phyloP scores from a whole-genome alignment of 2,113 vertebrate species.

The Felis chaus region DNA sequence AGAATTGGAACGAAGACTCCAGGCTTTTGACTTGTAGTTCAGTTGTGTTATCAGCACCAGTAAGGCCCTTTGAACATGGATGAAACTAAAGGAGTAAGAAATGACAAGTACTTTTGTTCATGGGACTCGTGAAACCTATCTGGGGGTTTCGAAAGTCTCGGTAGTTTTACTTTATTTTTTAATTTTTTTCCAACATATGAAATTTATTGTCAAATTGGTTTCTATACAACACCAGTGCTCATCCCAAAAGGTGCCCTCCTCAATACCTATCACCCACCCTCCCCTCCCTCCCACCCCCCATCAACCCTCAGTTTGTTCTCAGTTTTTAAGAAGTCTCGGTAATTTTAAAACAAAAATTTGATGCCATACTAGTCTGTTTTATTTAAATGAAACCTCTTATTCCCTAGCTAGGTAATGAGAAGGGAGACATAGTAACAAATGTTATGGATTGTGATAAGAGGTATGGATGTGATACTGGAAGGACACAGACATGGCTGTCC shows the following conservation, averaged over 20 bases:
- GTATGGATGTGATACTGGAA: neutral
- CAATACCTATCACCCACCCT: too few relatives aligned
- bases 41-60: neutral
- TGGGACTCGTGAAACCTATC: neutral
- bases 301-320: too few relatives aligned
- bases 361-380: neutral
- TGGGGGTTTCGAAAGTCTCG: neutral
- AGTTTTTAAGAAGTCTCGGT: neutral
- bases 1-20: neutral
- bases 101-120: conserved; percentile 23
- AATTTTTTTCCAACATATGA: neutral
- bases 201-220: too few relatives aligned
- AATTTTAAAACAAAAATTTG: conserved; percentile 34
- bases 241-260: too few relatives aligned
- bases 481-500: neutral
- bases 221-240: too few relatives aligned
- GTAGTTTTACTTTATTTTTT: neutral
- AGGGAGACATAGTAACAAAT: neutral
- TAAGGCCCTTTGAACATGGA: neutral
- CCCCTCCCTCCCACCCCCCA: too few relatives aligned
- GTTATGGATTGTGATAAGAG: neutral
- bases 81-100: neutral
- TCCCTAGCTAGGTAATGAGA: neutral
- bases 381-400: neutral
- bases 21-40: neutral